phyloP scores from a whole-genome alignment of 2,113 vertebrate species.

The Phasianus colchicus region DNA sequence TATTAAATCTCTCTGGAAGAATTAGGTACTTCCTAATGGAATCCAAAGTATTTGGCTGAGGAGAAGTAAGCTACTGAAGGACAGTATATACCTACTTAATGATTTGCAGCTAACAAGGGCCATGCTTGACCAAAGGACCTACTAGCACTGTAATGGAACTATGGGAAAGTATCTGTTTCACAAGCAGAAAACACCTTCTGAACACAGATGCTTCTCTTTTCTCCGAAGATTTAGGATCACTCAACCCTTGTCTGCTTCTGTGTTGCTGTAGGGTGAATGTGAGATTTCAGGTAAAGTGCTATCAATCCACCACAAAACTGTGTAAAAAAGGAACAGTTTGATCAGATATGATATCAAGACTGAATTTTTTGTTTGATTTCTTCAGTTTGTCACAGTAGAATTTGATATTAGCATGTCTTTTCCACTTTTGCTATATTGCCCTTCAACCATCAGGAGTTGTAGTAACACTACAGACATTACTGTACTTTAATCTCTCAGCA shows the following conservation, averaged over 20 bases:
- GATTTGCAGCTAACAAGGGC: background rate
- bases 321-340: background rate
- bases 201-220: background rate
- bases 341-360: background rate
- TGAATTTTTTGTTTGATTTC: background rate
- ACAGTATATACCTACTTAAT: background rate
- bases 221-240: background rate
- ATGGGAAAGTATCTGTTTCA: background rate
- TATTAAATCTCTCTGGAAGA: background rate
- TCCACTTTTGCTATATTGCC: background rate
- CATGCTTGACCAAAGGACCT: background rate
- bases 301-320: background rate
- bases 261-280: background rate
- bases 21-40: background rate
- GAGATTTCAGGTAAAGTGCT: background rate
- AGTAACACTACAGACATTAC: background rate
- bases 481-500: background rate
- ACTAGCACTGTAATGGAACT: fast-evolving
- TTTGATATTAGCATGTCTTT: background rate
- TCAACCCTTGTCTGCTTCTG: background rate
- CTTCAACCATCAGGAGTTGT: background rate
- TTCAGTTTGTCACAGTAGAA: background rate
- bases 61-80: background rate
- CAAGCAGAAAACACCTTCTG: background rate
- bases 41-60: background rate